Evolutionary conservation across 1,140 invertebrate species (phyloP).

Genomic region (Drosophila nigrodunni): DNA sequence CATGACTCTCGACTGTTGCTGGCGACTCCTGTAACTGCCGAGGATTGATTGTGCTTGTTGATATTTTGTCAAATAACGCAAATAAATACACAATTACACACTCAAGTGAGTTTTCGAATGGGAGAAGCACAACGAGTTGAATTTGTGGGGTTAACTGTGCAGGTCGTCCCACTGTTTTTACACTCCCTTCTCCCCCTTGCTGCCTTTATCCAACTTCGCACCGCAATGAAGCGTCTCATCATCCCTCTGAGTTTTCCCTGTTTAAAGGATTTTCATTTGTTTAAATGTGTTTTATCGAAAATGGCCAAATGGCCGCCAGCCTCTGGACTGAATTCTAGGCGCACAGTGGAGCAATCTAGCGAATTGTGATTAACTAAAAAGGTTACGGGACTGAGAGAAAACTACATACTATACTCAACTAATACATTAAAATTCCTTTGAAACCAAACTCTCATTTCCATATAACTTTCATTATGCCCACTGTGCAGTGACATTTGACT

Average conservation of each 20-base stretch:
- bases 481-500: conserved; percentile 69
- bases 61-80: conserved; percentile 84
- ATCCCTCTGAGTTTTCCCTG: conserved; percentile 60
- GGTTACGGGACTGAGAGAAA: too few relatives aligned
- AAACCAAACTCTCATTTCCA: too few relatives aligned
- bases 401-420: too few relatives aligned
- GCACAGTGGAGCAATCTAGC: too few relatives aligned
- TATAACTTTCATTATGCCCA: conserved; percentile 17
- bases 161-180: conserved; percentile 10
- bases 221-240: conserved; percentile 2
- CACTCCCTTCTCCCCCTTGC: background rate
- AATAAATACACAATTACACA: conserved; percentile 84
- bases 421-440: background rate
- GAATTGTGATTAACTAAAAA: too few relatives aligned
- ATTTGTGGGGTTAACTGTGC: conserved; percentile 66
- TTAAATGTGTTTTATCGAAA: conserved; percentile 82
- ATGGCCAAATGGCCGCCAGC: conserved; percentile 67
- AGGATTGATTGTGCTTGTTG: conserved; percentile 83
- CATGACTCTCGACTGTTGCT: conserved; percentile 31
- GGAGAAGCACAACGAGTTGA: conserved; percentile 20
- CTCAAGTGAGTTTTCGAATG: conserved; percentile 67
- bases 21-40: conserved; percentile 62
- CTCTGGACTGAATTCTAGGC: conserved; percentile 6
- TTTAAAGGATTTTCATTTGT: conserved; percentile 83
- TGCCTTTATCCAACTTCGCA: too few relatives aligned